Percentiles rank a stretch among this genome's conserved stretches.
phyloP scores from a whole-genome alignment of 2,797 vertebrate species.

The Lepidocolaptes lacrymiger region DNA sequence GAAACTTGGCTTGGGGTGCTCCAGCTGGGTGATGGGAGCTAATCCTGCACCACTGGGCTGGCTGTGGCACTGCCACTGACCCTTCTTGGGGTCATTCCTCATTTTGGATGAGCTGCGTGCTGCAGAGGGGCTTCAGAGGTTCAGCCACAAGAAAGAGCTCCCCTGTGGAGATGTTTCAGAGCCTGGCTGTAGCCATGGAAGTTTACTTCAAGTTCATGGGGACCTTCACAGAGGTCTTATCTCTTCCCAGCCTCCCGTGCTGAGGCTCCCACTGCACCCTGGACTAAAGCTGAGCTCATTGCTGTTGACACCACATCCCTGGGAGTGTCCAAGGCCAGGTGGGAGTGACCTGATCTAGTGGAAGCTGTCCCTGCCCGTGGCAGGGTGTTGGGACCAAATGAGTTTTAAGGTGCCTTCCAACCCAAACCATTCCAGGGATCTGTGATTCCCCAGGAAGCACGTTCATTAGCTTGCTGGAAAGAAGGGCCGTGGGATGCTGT shows the following conservation, averaged over 20 bases:
- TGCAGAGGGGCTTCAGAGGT: not conserved
- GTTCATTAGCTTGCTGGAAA: accelerated
- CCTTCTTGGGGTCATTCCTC: not conserved
- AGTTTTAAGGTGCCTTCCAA: not conserved
- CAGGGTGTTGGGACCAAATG: not conserved
- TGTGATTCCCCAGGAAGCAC: too few species aligned
- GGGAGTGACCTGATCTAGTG: not conserved
- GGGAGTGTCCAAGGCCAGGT: not conserved
- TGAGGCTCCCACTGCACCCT: not conserved
- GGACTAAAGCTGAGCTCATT: accelerated
- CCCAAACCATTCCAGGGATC: not conserved
- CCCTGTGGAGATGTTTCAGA: not conserved
- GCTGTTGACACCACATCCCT: not conserved
- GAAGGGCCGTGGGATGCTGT: not conserved
- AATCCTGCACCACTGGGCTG: not conserved
- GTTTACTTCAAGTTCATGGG: not conserved
- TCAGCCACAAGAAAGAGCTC: not conserved
- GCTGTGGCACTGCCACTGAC: not conserved
- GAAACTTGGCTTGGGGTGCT: not conserved
- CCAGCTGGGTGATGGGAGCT: accelerated
- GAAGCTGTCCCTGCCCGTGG: not conserved
- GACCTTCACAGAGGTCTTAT: not conserved
- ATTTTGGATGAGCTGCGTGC: not conserved
- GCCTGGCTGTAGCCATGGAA: not conserved
- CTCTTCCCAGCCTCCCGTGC: not conserved